Conservation (phyloP, 1,140 invertebrate species). For the Vollenhovia emeryi region DNA sequence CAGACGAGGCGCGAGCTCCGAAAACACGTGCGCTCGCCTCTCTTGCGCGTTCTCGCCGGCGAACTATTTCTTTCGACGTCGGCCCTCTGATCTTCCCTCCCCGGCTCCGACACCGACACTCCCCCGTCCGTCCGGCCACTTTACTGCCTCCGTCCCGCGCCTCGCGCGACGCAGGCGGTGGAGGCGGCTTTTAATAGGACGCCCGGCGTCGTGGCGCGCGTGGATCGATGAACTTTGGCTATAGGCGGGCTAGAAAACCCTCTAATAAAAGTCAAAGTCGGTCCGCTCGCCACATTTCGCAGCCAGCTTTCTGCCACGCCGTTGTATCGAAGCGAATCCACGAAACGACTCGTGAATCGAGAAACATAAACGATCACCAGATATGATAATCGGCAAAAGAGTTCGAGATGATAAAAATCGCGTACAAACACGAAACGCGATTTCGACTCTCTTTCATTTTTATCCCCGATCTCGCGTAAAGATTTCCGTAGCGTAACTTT, state of each 20-base stretch:
- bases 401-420: neutral
- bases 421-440: neutral
- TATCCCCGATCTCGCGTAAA: neutral
- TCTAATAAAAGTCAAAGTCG: constrained; percentile 39
- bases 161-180: constrained; percentile 61
- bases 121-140: constrained; percentile 69
- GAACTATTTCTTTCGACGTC: constrained; percentile 79
- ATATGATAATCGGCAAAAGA: neutral
- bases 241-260: constrained; percentile 1
- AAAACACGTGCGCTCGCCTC: constrained; percentile 69
- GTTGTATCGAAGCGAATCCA: neutral
- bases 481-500: neutral
- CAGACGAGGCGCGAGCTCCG: constrained; percentile 46
- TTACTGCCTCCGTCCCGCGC: constrained; percentile 65
- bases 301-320: neutral
- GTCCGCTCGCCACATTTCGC: neutral
- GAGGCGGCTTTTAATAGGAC: constrained; percentile 76
- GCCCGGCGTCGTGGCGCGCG: constrained; percentile 56
- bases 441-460: neutral
- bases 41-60: constrained; percentile 48
- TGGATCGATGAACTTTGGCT: constrained; percentile 73
- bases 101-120: constrained; percentile 69
- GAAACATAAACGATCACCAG: neutral
- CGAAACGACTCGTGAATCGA: neutral
- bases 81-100: constrained; percentile 79